Percentiles rank a stretch among this genome's conserved stretches.
These are phyloP conservation scores for Papilio dardanus DNA, from an alignment of 1,140 invertebrate species.

Conservation along the genomic window DNA sequence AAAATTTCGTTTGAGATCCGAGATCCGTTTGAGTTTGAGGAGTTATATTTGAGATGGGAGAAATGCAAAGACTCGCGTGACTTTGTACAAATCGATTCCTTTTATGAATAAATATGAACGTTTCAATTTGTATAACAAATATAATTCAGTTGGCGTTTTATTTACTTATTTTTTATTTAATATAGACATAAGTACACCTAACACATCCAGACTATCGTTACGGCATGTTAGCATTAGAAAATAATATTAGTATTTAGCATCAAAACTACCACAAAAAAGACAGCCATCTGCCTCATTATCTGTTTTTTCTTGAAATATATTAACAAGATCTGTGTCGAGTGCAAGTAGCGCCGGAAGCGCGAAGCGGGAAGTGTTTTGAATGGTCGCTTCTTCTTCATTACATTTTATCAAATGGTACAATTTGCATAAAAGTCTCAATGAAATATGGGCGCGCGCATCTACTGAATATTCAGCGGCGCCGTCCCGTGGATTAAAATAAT, in stretches of 20 bases:
- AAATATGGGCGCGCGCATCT: slow-evolving; percentile 40
- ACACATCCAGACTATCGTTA: not conserved
- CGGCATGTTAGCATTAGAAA: not conserved
- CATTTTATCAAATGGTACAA: slow-evolving; percentile 36
- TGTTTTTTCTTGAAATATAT: not conserved
- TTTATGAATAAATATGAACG: slow-evolving; percentile 8
- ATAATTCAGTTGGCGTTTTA: not conserved
- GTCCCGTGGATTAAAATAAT: slow-evolving; percentile 44
- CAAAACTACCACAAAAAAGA: not conserved
- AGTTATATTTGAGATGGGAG: slow-evolving; percentile 13
- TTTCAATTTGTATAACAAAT: not conserved
- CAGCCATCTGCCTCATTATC: not conserved
- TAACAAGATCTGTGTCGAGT: not conserved
- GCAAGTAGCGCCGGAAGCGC: not conserved
- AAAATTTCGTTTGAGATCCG: slow-evolving; percentile 8
- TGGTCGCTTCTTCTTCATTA: slow-evolving; percentile 9
- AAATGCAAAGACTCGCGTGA: slow-evolving; percentile 16
- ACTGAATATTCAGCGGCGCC: slow-evolving; percentile 43
- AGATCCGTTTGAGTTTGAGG: slow-evolving; percentile 7
- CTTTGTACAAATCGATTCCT: slow-evolving; percentile 15
- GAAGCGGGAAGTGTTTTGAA: slow-evolving; percentile 8
- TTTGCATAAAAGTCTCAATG: slow-evolving; percentile 41
- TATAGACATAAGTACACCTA: not conserved
- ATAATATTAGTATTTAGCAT: not conserved
- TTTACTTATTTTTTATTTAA: not conserved